phyloP scores from a whole-genome alignment of 2,113 vertebrate species.

The Ailuropoda melanoleuca region DNA sequence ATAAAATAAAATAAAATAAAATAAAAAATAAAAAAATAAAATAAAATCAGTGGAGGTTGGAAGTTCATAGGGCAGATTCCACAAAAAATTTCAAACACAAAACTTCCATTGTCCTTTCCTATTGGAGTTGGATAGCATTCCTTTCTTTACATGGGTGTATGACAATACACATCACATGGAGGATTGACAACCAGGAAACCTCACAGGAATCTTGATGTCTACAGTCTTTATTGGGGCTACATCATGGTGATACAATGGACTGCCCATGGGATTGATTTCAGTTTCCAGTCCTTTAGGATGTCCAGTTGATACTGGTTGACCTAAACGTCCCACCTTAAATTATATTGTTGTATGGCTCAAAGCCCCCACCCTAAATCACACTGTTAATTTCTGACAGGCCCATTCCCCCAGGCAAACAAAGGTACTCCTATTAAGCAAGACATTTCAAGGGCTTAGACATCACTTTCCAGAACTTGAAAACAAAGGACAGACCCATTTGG shows the following conservation, averaged over 20 bases:
- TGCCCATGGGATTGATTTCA: neutral
- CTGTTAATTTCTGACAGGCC: neutral
- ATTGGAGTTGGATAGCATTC: neutral
- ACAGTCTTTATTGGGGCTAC: neutral
- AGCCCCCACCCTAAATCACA: neutral
- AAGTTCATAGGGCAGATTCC: too few relatives aligned
- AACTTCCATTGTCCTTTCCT: neutral
- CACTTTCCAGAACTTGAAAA: neutral
- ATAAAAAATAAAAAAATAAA: too few relatives aligned
- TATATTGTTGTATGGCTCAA: neutral
- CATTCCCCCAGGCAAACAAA: neutral
- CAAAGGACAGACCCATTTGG: neutral
- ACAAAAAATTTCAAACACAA: neutral
- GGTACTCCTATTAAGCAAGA: too few relatives aligned
- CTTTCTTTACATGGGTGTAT: neutral
- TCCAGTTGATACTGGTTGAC: neutral
- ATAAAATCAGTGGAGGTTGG: neutral
- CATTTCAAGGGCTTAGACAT: neutral
- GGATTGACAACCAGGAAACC: neutral
- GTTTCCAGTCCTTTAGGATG: neutral
- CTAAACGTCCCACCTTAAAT: neutral
- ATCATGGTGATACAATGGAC: too few relatives aligned
- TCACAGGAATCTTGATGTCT: neutral
- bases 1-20: too few relatives aligned
- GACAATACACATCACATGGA: neutral